Base-by-base conservation (phyloP, 2,888 invertebrate genomes). In the Acleris emargana region DNA sequence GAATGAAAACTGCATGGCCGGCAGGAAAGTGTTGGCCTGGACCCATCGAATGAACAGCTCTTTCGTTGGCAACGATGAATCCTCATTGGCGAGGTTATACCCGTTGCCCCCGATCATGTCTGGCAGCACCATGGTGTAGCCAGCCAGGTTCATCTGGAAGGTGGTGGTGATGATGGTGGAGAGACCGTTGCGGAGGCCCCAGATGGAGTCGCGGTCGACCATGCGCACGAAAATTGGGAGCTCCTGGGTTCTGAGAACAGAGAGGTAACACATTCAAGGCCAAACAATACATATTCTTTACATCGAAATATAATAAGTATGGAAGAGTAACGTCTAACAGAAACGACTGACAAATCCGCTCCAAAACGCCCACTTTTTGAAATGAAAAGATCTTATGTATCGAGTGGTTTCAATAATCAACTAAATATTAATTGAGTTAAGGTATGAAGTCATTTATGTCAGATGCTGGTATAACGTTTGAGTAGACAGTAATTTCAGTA, bases 91-190 rank as follows among this genome's bases (percentile, higher is more conserved):
- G 59, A 91, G 67, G n/a, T 93, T 89, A 75, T 90, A 94, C 0
- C 94, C 94, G 71, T 95, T 95, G 0, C 95, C 95, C 0, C 95
- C 96, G 54, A 96, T 95, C 95, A 97, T 96, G 79, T 97, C 97
- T 0, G 97, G 97, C 16, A 97, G 84, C 5, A 97, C 95, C 74
- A 94, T 93, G 0, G 96, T 94, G 83, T 96, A 96, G 1, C 96
- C 96, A 64, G 94, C 90, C 54, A 95, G 84, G 75, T 89, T 94
- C 91, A 94, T 92, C 76, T 95, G 94, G 16, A 96, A 80, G 1
- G 96, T 92, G 0, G 96, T 95, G 0, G 97, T 96, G 53, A 97
- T 93, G 43, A 97, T 80, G 1, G 96, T 95, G 2, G 94, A 86
- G 0, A 97, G 87, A 0, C 97, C 97, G 80, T 96, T 96, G 76